These are phyloP conservation scores for Drosophila trichaetosa DNA, from an alignment of 2,888 invertebrate genomes.

Conservation along the genomic window DNA sequence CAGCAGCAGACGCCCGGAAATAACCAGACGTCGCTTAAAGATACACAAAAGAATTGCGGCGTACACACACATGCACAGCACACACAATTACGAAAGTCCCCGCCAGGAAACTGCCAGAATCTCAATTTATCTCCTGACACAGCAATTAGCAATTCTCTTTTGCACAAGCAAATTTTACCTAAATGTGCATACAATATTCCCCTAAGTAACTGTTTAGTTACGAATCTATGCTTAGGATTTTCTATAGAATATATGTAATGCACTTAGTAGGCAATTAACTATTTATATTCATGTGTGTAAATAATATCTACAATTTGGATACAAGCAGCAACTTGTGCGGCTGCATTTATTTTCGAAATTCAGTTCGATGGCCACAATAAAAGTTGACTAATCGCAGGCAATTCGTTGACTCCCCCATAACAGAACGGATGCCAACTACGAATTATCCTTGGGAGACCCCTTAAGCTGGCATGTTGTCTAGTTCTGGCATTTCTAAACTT, in stretches of 20 bases:
- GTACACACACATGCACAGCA: constrained; percentile 1
- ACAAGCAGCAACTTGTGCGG: neutral
- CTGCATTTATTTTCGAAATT: neutral
- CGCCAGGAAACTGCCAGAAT: constrained; percentile 25
- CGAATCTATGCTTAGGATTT: neutral
- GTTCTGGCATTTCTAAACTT: constrained; percentile 23
- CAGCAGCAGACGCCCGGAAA: constrained; percentile 61
- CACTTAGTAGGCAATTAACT: neutral
- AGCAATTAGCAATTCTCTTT: constrained; percentile 31
- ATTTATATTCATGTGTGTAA: neutral
- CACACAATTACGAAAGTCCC: neutral
- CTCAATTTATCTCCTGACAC: constrained; percentile 34
- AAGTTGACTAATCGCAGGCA: constrained; percentile 8
- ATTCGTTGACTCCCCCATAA: constrained; percentile 18
- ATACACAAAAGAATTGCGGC: constrained; percentile 30
- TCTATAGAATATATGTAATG: neutral
- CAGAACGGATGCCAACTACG: neutral
- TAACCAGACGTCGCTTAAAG: constrained; percentile 52
- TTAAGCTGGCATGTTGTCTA: neutral
- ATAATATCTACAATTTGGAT: neutral
- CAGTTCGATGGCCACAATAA: neutral
- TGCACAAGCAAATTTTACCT: neutral
- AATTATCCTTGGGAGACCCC: neutral
- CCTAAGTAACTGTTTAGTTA: neutral
- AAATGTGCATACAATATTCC: neutral